Evolutionary conservation across 2,113 vertebrate species (phyloP).

Genomic region (Hymenochirus boettgeri): DNA sequence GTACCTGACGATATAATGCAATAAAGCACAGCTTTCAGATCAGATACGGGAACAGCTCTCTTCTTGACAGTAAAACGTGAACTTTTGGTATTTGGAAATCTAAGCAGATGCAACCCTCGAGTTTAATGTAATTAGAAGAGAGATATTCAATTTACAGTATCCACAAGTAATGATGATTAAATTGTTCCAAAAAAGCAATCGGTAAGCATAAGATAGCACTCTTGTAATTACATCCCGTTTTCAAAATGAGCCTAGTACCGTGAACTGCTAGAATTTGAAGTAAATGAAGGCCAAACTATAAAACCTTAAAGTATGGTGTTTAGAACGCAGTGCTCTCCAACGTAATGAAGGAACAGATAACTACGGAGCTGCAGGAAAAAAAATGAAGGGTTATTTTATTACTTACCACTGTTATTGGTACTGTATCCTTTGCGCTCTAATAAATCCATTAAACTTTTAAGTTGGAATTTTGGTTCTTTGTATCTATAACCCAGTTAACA

Average conservation of each 20-base stretch:
- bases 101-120: slow-evolving; percentile 65
- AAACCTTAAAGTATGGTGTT: slow-evolving; percentile 58
- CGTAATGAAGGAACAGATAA: slow-evolving; percentile 59
- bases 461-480: not conserved
- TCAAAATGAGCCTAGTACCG: slow-evolving; percentile 61
- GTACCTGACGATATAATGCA: slow-evolving; percentile 62
- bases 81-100: slow-evolving; percentile 69
- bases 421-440: slow-evolving; percentile 55
- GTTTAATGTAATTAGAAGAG: slow-evolving; percentile 74
- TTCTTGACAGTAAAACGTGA: slow-evolving; percentile 68
- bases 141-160: slow-evolving; percentile 82
- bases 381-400: slow-evolving; percentile 34
- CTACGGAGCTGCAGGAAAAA: slow-evolving; percentile 46
- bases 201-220: slow-evolving; percentile 76
- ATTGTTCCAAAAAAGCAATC: slow-evolving; percentile 71
- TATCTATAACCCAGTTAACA: slow-evolving; percentile 13
- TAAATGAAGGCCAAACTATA: slow-evolving; percentile 78
- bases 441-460: slow-evolving; percentile 55
- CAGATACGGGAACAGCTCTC: slow-evolving; percentile 64
- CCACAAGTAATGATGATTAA: slow-evolving; percentile 79
- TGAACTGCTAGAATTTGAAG: slow-evolving; percentile 71
- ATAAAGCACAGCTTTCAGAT: slow-evolving; percentile 58
- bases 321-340: slow-evolving; percentile 59
- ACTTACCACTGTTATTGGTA: slow-evolving; percentile 62
- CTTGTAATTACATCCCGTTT: slow-evolving; percentile 73